Base-by-base conservation (phyloP, 1,140 invertebrate species). In the Aethina tumida region DNA sequence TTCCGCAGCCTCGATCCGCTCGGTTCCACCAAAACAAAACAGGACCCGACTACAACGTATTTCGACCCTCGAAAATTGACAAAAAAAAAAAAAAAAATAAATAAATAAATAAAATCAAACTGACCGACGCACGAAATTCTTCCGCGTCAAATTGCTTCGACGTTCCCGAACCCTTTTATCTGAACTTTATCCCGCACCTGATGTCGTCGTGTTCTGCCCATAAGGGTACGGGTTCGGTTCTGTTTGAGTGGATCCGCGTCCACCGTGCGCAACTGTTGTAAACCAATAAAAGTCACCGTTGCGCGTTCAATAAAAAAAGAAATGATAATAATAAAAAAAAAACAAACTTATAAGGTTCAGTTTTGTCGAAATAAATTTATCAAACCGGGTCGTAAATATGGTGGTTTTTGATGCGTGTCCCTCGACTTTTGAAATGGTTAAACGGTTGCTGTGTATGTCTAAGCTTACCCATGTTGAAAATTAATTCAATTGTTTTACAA, bases 401-500 rank as follows among this genome's bases (percentile, higher is more conserved):
- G 30, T 15, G 24, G 8, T 26, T 33, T 41, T 35, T 41, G 26
- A 41, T 48, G 27, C 50, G 47, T 38, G 47, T 52, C 52, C 35
- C n/a, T n/a, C n/a, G 41, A 49, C 42, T 50, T 44, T 43, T 40
- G 29, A 32, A 39, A 49, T 41, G 41, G 37, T 39, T 48, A 48
- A 51, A 51, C 49, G 46, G 43, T 48, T 33, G 35, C 41, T 39
- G 47, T n/a, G n/a, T 42, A 52, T 49, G 40, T 47, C 35, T 47
- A 42, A 43, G 47, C 46, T 50, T 56, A 54, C 41, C 55, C 56
- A 57, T 59, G 56, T 59, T 45, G 56, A 59, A 59, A 59, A 57
- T 57, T 59, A 59, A 59, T 59, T 59, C 56, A 57, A 59, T 59
- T 59, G 55, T 59, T 57, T 53, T 32, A 15, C 32, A 35, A 34